phyloP scores from a whole-genome alignment of 2,797 vertebrate species.

The Karalla daura region DNA sequence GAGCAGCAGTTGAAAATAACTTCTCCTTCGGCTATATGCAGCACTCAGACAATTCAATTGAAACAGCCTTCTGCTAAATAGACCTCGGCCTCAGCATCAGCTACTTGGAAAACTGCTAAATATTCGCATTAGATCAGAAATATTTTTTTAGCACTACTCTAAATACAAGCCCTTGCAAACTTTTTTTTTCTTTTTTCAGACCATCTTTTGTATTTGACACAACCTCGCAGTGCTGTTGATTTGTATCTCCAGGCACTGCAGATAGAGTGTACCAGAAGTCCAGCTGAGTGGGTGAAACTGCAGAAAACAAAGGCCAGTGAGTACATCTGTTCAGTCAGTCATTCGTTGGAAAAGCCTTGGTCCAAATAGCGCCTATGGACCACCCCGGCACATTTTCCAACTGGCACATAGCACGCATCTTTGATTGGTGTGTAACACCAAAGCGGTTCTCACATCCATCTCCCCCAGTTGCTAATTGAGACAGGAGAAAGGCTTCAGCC shows the following conservation, averaged over 20 bases:
- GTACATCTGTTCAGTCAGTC: conserved; percentile 41
- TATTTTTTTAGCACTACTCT: background rate
- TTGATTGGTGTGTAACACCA: conserved; percentile 41
- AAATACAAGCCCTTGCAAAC: conserved; percentile 13
- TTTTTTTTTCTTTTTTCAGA: conserved; percentile 24
- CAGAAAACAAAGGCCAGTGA: conserved; percentile 30
- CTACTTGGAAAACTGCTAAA: conserved; percentile 7
- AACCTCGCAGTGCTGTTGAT: conserved; percentile 21
- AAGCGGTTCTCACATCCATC: conserved; percentile 46
- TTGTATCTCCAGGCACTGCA: conserved; percentile 51
- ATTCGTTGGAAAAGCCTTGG: conserved; percentile 15
- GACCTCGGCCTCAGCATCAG: conserved; percentile 17
- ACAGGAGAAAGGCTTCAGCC: conserved; percentile 43
- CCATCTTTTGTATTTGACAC: conserved; percentile 12
- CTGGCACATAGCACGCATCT: conserved; percentile 27
- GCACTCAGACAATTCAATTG: conserved; percentile 38
- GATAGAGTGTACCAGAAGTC: conserved; percentile 13
- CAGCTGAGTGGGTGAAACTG: conserved; percentile 44
- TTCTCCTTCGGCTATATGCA: conserved; percentile 47
- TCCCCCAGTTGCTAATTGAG: conserved; percentile 61
- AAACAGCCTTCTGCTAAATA: conserved; percentile 33
- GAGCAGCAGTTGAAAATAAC: conserved; percentile 58
- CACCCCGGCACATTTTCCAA: conserved; percentile 28
- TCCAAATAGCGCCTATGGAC: conserved; percentile 23
- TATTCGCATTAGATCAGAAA: conserved; percentile 17